Base-by-base conservation (phyloP, 2,113 vertebrate genomes). In the Oenanthe melanoleuca region DNA sequence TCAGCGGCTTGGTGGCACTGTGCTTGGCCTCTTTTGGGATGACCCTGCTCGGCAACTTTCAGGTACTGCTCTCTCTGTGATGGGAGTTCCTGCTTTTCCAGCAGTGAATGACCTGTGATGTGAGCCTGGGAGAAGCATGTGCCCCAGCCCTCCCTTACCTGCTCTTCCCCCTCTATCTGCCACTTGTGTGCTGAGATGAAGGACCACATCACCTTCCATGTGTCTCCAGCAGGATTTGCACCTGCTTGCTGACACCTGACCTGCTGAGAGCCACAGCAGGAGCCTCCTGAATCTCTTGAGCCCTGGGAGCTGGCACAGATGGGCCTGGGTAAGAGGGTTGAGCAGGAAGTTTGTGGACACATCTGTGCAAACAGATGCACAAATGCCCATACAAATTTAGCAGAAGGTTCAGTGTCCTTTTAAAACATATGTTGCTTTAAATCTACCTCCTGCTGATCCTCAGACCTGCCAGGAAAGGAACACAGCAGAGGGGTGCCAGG, bases 11-110 rank as follows among this genome's bases (percentile, higher is more conserved):
- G 95, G 97, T 98, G 93, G 95, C 95, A 0, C 96, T 99, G 65
- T 99, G 98, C 42, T 47, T 98, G 61, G 97, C 97, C 80, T 99
- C 98, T 93, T 99, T 99, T 71, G 99, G 99, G 66, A 99, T 99
- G 99, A 99, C 99, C 6, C 95, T 99, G 4, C 96, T 99, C 2
- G 99, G 99, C 95, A 99, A 99, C 96, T 99, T 99, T 88, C 99
- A 99, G 99, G 99, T 99, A 98, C 84, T 91, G 87, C 79, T 44
- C 52, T 28, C 33, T 18, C 73, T 1, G 1, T 33, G 38, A 5
- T 24, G 10, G 1, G 59, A 73, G 66, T 26, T 49, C 65, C 45
- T 8, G 44, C 81, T 72, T 71, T 79, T 19, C 38, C 16, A 24
- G 25, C 63, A 50, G 26, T 49, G 78, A 89, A 11, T 1, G 17